Conservation (phyloP, 2,888 invertebrate species). For the Beris chalybata region DNA sequence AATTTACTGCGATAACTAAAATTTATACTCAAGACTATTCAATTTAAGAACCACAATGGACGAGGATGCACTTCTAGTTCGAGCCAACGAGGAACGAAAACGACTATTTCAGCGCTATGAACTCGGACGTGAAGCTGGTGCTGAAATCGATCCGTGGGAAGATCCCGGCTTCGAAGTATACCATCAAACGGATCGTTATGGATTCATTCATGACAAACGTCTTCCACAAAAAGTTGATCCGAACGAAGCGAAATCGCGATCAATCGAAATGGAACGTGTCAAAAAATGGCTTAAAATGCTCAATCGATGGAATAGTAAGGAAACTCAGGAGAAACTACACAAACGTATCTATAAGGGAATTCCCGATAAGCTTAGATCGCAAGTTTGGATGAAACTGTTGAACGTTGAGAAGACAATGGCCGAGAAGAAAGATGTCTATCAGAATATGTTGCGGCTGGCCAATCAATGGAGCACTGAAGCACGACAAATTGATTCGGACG, state of each 20-base stretch:
- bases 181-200: slow-evolving; percentile 87
- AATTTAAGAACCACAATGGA: slow-evolving; percentile 28
- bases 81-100: slow-evolving; percentile 86
- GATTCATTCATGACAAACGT: slow-evolving; percentile 88
- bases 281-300: slow-evolving; percentile 97
- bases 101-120: slow-evolving; percentile 87
- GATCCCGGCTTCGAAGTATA: slow-evolving; percentile 90
- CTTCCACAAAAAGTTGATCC: slow-evolving; percentile 71
- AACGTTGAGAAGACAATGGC: slow-evolving; percentile 73
- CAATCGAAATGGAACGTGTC: slow-evolving; percentile 81
- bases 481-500: slow-evolving; percentile 95
- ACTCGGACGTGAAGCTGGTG: slow-evolving; percentile 79
- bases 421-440: slow-evolving; percentile 72
- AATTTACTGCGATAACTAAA: not conserved
- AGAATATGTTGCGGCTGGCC: slow-evolving; percentile 82
- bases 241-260: slow-evolving; percentile 71
- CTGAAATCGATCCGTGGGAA: slow-evolving; percentile 93
- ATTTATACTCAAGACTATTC: slow-evolving; percentile 3
- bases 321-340: slow-evolving; percentile 72
- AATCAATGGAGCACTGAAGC: slow-evolving; percentile 89
- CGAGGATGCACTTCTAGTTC: slow-evolving; percentile 77
- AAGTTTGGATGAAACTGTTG: slow-evolving; percentile 63
- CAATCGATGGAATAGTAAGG: slow-evolving; percentile 72
- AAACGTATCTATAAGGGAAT: slow-evolving; percentile 91
- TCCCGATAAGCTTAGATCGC: slow-evolving; percentile 83